Percentiles rank a stretch among this genome's conserved stretches.
Conservation (phyloP, 2,888 invertebrate genomes). For the Himalopsyche kuldschensis region DNA sequence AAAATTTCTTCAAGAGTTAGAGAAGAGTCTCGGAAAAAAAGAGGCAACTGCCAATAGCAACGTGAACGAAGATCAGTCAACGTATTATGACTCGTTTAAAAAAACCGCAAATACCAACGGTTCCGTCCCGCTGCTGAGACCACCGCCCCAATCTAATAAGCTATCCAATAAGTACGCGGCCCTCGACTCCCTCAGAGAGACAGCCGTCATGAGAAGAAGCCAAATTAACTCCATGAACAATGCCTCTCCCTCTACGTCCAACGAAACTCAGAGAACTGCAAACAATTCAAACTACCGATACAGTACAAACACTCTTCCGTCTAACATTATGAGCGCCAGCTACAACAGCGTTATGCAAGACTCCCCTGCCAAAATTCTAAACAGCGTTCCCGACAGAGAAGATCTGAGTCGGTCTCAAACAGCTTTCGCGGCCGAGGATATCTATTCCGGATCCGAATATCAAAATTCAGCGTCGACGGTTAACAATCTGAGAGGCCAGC, state of each 20-base stretch:
- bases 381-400: conserved; percentile 9
- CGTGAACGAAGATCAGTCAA: conserved; percentile 44
- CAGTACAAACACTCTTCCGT: conserved; percentile 31
- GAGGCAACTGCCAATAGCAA: conserved; percentile 51
- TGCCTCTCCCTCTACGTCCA: background rate
- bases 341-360: conserved; percentile 14
- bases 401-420: background rate
- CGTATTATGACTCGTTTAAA: background rate
- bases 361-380: conserved; percentile 5
- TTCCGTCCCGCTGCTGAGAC: conserved; percentile 22
- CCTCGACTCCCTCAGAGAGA: conserved; percentile 31
- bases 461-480: conserved; percentile 3
- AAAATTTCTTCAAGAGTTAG: conserved; percentile 66
- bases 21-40: conserved; percentile 61
- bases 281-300: conserved; percentile 23
- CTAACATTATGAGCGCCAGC: conserved; percentile 8
- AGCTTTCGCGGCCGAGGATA: background rate
- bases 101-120: conserved; percentile 9
- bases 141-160: conserved; percentile 46
- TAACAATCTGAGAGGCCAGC: conserved; percentile 18
- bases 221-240: background rate
- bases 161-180: conserved; percentile 41
- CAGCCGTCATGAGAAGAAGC: conserved; percentile 4
- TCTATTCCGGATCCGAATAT: background rate
- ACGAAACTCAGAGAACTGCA: conserved; percentile 12